These are phyloP conservation scores for Saturnia japonica DNA, from an alignment of 2,888 invertebrate genomes.

Conservation along the genomic window DNA sequence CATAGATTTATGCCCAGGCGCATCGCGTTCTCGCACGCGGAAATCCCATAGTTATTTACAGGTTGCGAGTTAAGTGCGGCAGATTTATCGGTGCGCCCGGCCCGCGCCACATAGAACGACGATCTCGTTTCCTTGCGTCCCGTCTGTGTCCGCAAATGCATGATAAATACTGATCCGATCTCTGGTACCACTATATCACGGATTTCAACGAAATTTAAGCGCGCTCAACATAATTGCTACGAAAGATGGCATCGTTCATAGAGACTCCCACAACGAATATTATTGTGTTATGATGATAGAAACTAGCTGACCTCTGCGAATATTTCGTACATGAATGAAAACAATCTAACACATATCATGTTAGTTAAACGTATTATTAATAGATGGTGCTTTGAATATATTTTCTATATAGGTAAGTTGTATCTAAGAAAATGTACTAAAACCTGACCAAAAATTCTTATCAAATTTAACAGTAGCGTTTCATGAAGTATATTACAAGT, in stretches of 20 bases:
- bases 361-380: too few relatives aligned
- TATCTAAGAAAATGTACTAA: too few relatives aligned
- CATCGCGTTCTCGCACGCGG: constrained; percentile 79
- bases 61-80: constrained; percentile 81
- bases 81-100: constrained; percentile 77
- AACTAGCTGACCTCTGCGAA: neutral
- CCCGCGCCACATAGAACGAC: constrained; percentile 60
- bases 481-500: too few relatives aligned
- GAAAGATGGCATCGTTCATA: constrained; percentile 4
- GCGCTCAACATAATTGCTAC: constrained; percentile 48
- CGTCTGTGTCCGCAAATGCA: constrained; percentile 50
- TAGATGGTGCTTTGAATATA: too few relatives aligned
- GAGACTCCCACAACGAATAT: neutral
- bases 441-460: too few relatives aligned
- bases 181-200: constrained; percentile 59
- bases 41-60: constrained; percentile 82
- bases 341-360: too few relatives aligned
- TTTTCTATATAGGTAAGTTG: too few relatives aligned
- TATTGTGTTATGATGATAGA: neutral
- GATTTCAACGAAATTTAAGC: constrained; percentile 48
- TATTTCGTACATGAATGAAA: too few relatives aligned
- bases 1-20: constrained; percentile 79
- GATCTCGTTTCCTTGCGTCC: constrained; percentile 75
- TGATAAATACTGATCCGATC: constrained; percentile 54
- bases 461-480: too few relatives aligned